Conservation (phyloP, 2,797 vertebrate genomes). For the Clarias laeviceps region DNA sequence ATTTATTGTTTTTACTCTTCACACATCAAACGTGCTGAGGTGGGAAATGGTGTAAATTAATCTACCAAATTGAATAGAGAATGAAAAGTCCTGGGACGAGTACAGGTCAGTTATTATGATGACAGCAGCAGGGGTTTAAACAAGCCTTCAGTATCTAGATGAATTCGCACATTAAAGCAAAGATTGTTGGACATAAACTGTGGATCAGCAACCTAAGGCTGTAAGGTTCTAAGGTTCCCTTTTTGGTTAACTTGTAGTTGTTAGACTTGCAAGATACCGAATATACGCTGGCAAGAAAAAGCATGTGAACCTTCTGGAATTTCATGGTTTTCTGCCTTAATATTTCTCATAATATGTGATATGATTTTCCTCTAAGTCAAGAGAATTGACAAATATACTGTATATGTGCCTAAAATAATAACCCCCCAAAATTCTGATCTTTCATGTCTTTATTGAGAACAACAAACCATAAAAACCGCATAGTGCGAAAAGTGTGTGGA, state of each 20-base stretch:
- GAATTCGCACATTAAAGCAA: neutral
- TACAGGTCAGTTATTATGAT: neutral
- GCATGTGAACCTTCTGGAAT: too few species aligned
- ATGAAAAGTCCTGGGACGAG: neutral
- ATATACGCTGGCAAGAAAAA: neutral
- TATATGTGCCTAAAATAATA: too few species aligned
- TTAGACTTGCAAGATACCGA: neutral
- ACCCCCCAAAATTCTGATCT: too few species aligned
- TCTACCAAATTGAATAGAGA: neutral
- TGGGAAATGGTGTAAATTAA: neutral
- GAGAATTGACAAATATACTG: too few species aligned
- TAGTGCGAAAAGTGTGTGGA: too few species aligned
- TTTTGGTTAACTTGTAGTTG: neutral
- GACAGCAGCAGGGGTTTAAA: neutral
- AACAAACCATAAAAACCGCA: too few species aligned
- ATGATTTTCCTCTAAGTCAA: too few species aligned
- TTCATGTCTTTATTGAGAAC: too few species aligned
- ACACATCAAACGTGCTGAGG: neutral
- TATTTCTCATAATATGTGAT: too few species aligned
- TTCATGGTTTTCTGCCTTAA: too few species aligned
- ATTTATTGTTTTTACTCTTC: neutral
- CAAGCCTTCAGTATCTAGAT: neutral
- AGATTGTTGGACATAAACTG: neutral
- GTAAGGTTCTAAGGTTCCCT: neutral
- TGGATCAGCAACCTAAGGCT: neutral